phyloP scores from a whole-genome alignment of 2,888 invertebrate species.

The Noctuana brunneofusca region DNA sequence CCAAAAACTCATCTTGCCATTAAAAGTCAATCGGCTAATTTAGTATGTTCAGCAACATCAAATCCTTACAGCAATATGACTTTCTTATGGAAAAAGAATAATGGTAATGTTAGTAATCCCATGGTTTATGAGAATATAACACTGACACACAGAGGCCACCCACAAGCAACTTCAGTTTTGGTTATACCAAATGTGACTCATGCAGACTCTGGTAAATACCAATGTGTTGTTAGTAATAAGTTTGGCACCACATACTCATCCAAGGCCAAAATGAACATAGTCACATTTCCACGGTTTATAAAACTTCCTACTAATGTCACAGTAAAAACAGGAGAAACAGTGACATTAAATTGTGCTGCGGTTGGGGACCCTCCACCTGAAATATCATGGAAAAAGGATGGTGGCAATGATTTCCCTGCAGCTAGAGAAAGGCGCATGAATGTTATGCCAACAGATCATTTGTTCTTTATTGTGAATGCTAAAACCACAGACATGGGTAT shows the following conservation, averaged over 20 bases:
- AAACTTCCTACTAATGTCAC: conserved; percentile 93
- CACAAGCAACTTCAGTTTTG: conserved; percentile 87
- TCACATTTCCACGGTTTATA: conserved; percentile 93
- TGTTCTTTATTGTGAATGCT: conserved; percentile 95
- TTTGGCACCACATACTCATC: conserved; percentile 95
- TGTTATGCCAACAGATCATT: conserved; percentile 95
- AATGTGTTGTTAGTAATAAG: conserved; percentile 94
- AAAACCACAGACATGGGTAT: conserved; percentile 94
- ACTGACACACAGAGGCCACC: conserved; percentile 80
- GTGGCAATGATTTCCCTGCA: conserved; percentile 97
- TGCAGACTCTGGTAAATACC: conserved; percentile 93
- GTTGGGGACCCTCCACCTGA: conserved; percentile 94
- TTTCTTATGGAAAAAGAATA: conserved; percentile 95
- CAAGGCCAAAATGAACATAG: conserved; percentile 92
- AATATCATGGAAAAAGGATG: conserved; percentile 95
- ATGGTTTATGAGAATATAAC: conserved; percentile 74
- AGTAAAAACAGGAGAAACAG: conserved; percentile 92
- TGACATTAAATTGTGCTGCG: conserved; percentile 95
- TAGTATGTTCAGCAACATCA: conserved; percentile 92
- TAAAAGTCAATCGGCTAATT: conserved; percentile 91
- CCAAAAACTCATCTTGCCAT: conserved; percentile 92
- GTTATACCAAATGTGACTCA: conserved; percentile 89
- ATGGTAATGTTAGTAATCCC: conserved; percentile 79
- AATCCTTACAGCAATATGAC: conserved; percentile 88
- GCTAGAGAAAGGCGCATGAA: conserved; percentile 96